phyloP scores from a whole-genome alignment of 2,113 vertebrate species.

The Siniperca knerii region DNA sequence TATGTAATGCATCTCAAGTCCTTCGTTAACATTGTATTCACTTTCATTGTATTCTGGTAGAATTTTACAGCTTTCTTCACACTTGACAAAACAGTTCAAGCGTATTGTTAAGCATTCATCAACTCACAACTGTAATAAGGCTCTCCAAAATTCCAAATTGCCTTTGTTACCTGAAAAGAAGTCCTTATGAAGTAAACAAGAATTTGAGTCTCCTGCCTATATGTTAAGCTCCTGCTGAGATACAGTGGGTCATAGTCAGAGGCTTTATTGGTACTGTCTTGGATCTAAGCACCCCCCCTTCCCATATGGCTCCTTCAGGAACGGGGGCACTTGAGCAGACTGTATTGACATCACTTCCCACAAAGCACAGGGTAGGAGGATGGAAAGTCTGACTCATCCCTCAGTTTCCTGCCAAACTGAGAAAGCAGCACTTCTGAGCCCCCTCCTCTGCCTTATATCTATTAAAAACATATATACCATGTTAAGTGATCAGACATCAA shows the following conservation, averaged over 20 bases:
- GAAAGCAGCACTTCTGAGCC: constrained; percentile 65
- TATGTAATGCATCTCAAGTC: not conserved
- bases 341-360: constrained; percentile 81
- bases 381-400: constrained; percentile 86
- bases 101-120: not conserved
- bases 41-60: not conserved
- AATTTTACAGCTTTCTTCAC: not conserved
- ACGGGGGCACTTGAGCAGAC: constrained; percentile 68
- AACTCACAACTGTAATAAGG: constrained; percentile 16
- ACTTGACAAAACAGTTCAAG: not conserved
- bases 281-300: constrained; percentile 32
- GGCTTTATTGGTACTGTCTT: constrained; percentile 57
- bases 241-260: constrained; percentile 50
- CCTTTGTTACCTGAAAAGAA: constrained; percentile 14
- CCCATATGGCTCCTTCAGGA: constrained; percentile 69
- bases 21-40: not conserved
- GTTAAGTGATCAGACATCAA: constrained; percentile 48
- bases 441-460: constrained; percentile 51
- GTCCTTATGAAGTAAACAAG: constrained; percentile 21
- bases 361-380: constrained; percentile 76
- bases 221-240: constrained; percentile 42
- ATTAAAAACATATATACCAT: constrained; percentile 33
- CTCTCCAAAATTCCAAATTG: constrained; percentile 17
- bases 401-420: constrained; percentile 72
- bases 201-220: constrained; percentile 33